Evolutionary conservation across 2,113 vertebrate species (phyloP).

Genomic region (Thalassoma bifasciatum): DNA sequence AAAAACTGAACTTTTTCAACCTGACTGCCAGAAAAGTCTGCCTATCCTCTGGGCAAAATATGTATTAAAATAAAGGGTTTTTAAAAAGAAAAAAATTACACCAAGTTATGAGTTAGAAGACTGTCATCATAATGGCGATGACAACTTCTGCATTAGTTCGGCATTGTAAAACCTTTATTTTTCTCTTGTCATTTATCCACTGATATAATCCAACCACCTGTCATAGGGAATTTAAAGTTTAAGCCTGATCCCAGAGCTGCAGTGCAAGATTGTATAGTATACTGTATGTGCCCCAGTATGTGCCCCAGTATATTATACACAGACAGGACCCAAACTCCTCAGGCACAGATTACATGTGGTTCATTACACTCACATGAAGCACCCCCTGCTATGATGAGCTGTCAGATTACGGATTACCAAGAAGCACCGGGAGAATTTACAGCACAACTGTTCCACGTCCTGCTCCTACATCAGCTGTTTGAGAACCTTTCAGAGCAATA

Average conservation of each 20-base stretch:
- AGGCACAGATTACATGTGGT: constrained; percentile 30
- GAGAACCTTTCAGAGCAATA: constrained; percentile 48
- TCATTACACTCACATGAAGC: constrained; percentile 15
- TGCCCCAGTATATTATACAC: constrained; percentile 10
- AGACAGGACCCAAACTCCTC: neutral
- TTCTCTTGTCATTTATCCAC: constrained; percentile 11
- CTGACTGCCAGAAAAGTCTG: neutral
- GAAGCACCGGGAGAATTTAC: constrained; percentile 51
- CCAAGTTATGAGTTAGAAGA: neutral
- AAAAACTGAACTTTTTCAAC: neutral
- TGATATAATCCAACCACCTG: constrained; percentile 2
- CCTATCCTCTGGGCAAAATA: neutral
- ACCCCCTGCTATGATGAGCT: constrained; percentile 51
- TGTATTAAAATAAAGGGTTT: neutral
- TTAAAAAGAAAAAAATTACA: neutral
- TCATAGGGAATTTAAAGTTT: constrained; percentile 13
- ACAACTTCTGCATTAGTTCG: neutral
- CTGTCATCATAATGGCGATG: no score
- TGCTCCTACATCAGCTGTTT: constrained; percentile 55
- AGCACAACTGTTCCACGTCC: constrained; percentile 36
- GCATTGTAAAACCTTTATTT: constrained; percentile 1
- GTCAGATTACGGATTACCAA: constrained; percentile 69
- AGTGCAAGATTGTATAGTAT: neutral
- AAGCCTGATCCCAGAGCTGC: constrained; percentile 2
- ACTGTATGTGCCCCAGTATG: neutral